A percentile compares a stretch with the other conserved stretches of the same genome.
phyloP scores from a whole-genome alignment of 2,888 invertebrate genomes.

The Plutella xylostella region DNA sequence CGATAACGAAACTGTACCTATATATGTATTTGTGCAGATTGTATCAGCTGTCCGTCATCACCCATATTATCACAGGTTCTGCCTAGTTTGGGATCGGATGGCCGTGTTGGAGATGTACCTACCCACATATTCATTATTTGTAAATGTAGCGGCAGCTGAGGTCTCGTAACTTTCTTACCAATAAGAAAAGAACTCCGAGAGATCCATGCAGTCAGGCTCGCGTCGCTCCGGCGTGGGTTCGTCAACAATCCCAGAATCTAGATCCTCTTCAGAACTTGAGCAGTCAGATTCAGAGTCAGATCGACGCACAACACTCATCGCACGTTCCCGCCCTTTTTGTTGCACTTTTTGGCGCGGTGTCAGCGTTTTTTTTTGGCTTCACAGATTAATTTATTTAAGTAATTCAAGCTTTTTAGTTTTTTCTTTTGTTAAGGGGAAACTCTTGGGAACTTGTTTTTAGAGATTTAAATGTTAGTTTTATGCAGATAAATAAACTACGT shows the following conservation, averaged over 20 bases:
- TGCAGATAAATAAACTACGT: neutral
- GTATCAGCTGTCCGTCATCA: no score
- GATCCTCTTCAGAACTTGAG: conserved; percentile 47
- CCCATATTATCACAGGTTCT: no score
- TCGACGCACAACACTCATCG: conserved; percentile 31
- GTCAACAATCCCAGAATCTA: conserved; percentile 57
- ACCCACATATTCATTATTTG: no score
- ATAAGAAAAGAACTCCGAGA: conserved; percentile 50
- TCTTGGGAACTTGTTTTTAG: neutral
- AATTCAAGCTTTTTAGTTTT: neutral
- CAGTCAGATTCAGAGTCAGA: conserved; percentile 21
- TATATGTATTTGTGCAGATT: no score
- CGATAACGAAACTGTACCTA: no score
- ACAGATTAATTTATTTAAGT: neutral
- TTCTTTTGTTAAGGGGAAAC: neutral
- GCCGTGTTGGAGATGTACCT: no score
- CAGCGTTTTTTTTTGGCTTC: neutral
- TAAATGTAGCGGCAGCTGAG: neutral
- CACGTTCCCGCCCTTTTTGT: conserved; percentile 13
- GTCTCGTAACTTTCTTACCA: conserved; percentile 35
- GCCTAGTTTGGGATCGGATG: no score
- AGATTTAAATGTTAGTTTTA: neutral
- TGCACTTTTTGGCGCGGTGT: conserved; percentile 1
- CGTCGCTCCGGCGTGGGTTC: conserved; percentile 27
- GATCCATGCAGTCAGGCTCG: conserved; percentile 53